Percentiles rank a stretch among this genome's conserved stretches.
These are phyloP conservation scores for Gambusia holbrooki DNA, from an alignment of 2,113 vertebrate genomes.

Conservation along the genomic window DNA sequence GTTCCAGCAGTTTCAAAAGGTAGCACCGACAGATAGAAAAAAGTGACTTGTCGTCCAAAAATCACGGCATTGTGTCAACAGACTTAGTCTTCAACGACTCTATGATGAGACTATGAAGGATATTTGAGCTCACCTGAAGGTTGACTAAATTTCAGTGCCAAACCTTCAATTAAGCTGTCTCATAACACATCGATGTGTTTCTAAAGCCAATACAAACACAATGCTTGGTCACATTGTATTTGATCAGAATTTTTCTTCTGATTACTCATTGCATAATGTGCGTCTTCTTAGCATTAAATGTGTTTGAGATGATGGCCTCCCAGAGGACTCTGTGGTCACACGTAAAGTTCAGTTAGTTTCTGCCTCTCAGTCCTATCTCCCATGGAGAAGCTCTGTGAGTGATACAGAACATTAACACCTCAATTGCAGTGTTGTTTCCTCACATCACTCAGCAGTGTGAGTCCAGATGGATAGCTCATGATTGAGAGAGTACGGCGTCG, in stretches of 20 bases:
- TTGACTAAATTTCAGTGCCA: not conserved
- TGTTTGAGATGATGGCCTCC: constrained; percentile 30
- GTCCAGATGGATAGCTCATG: constrained; percentile 67
- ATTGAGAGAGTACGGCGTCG: constrained; percentile 13
- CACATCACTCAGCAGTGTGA: constrained; percentile 66
- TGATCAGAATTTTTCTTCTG: constrained; percentile 1
- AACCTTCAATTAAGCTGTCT: not conserved
- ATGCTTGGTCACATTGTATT: too few species aligned
- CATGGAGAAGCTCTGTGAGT: constrained; percentile 54
- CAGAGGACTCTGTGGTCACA: constrained; percentile 40
- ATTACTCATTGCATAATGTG: constrained; percentile 5
- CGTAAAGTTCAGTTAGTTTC: constrained; percentile 47
- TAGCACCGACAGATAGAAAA: too few species aligned
- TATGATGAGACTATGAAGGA: constrained; percentile 1
- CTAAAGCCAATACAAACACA: too few species aligned
- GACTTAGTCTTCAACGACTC: constrained; percentile 3
- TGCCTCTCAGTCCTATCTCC: constrained; percentile 38
- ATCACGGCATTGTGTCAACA: too few species aligned
- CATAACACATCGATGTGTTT: not conserved
- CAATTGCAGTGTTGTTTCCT: constrained; percentile 55
- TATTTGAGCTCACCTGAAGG: not conserved
- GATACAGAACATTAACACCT: constrained; percentile 73
- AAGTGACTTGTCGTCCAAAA: too few species aligned
- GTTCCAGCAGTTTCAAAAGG: too few species aligned
- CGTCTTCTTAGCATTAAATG: constrained; percentile 14